Percentiles rank a stretch among this genome's conserved stretches.
Conservation (phyloP, 2,113 vertebrate genomes). For the Scortum barcoo region DNA sequence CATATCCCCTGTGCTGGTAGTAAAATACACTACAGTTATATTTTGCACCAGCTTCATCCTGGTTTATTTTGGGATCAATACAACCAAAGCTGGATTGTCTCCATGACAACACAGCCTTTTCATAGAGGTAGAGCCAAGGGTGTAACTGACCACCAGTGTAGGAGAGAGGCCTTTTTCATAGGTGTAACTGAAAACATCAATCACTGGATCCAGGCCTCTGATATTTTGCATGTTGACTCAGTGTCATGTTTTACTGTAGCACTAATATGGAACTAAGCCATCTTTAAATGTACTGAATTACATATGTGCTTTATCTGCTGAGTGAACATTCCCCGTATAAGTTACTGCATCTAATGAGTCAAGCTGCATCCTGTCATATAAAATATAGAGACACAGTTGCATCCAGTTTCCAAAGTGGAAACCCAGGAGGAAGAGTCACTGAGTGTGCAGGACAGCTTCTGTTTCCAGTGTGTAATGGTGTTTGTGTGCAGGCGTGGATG, state of each 20-base stretch:
- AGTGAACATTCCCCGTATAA: neutral
- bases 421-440: neutral
- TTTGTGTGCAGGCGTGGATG: conserved; percentile 74
- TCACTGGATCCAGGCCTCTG: neutral
- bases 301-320: neutral
- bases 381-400: neutral
- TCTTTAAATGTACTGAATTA: neutral
- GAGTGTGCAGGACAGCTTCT: neutral
- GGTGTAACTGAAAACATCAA: neutral
- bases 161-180: too few relatives aligned
- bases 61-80: too few relatives aligned
- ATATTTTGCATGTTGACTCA: neutral
- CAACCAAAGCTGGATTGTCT: too few relatives aligned
- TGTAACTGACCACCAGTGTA: too few relatives aligned
- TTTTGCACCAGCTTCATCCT: neutral
- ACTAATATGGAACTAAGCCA: neutral
- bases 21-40: too few relatives aligned
- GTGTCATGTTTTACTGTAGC: too few relatives aligned
- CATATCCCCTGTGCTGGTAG: too few relatives aligned
- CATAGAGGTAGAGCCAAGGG: too few relatives aligned
- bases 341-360: neutral
- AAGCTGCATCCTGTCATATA: neutral
- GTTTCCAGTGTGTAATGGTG: neutral
- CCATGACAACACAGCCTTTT: too few relatives aligned
- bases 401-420: neutral